These are phyloP conservation scores for Oophaga pumilio DNA, from an alignment of 2,113 vertebrate genomes.

Conservation along the genomic window DNA sequence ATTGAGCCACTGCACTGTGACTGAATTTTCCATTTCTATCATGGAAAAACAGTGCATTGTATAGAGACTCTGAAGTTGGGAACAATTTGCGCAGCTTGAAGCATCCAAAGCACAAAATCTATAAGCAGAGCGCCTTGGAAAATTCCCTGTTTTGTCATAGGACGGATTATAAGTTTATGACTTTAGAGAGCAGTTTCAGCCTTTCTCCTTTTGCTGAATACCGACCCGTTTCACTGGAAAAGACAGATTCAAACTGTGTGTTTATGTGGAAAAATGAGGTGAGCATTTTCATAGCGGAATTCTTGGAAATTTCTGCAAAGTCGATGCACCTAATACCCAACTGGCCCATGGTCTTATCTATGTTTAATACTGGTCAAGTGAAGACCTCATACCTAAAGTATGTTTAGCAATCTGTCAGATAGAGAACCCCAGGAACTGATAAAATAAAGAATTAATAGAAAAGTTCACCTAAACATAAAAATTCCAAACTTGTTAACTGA, in stretches of 20 bases:
- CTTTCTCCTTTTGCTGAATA: constrained; percentile 16
- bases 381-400: not conserved
- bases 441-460: not conserved
- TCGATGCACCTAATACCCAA: constrained; percentile 36
- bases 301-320: constrained; percentile 44
- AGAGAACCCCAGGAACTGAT: not conserved
- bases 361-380: constrained; percentile 33
- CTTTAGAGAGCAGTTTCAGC: not conserved
- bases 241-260: constrained; percentile 19
- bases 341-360: constrained; percentile 23
- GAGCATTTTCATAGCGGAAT: constrained; percentile 18
- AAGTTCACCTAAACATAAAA: too few relatives aligned
- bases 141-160: constrained; percentile 42
- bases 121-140: constrained; percentile 42
- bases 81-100: constrained; percentile 27
- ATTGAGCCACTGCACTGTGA: not conserved
- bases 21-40: not conserved
- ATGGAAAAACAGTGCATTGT: constrained; percentile 5
- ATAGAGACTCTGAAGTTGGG: not conserved
- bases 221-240: constrained; percentile 27
- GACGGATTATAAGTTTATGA: constrained; percentile 40
- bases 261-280: constrained; percentile 53
- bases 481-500: too few relatives aligned
- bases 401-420: not conserved
- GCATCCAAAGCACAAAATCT: constrained; percentile 32